Percentiles rank a stretch among this genome's conserved stretches.
These are phyloP conservation scores for Geopemphigus sp. DNA, from an alignment of 1,140 invertebrate genomes.

Conservation along the genomic window DNA sequence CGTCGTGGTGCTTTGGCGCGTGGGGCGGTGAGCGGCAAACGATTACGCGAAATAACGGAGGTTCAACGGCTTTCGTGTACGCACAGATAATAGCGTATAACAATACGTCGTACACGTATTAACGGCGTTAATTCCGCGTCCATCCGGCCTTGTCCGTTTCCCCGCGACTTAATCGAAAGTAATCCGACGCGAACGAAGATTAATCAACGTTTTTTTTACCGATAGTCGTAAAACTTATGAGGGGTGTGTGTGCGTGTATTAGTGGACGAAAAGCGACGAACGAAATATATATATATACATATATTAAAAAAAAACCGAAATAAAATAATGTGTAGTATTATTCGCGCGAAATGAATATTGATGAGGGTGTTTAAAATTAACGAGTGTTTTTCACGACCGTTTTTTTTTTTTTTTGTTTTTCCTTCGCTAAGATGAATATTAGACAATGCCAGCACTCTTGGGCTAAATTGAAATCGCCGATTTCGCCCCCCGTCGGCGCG, in stretches of 20 bases:
- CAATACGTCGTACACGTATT: too few species aligned
- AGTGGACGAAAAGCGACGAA: background rate
- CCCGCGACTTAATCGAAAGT: background rate
- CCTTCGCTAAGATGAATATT: background rate
- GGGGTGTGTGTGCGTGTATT: too few species aligned
- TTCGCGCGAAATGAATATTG: slow-evolving; percentile 25
- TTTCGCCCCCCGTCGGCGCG: background rate
- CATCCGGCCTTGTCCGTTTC: background rate
- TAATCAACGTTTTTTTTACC: slow-evolving; percentile 19
- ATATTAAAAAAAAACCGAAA: background rate
- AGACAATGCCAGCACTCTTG: too few species aligned
- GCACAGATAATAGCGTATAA: too few species aligned
- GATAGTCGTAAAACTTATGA: background rate
- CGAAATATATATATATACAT: too few species aligned
- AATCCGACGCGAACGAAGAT: slow-evolving; percentile 5
- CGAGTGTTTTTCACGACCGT: background rate
- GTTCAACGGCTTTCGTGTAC: too few species aligned
- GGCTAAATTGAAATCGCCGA: too few species aligned
- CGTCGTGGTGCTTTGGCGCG: too few species aligned
- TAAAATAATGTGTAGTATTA: slow-evolving; percentile 3
- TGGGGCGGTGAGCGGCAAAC: too few species aligned
- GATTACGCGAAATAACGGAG: too few species aligned
- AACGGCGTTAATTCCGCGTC: too few species aligned
- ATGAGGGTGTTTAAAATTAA: slow-evolving; percentile 6
- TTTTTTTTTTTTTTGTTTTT: background rate